Conservation (phyloP, 1,140 invertebrate genomes). For the Laupala kohalensis region DNA sequence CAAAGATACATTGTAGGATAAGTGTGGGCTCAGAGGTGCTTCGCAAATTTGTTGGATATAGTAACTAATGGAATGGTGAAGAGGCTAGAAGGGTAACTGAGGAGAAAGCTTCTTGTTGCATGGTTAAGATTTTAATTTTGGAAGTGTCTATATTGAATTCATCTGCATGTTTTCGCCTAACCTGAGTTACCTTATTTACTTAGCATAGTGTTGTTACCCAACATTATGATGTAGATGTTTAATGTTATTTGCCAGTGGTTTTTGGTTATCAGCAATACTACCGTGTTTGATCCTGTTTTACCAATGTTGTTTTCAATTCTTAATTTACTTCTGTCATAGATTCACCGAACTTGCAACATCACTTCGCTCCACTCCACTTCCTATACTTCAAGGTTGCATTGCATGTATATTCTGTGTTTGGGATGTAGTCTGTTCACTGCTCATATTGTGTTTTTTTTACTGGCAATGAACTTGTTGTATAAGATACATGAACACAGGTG, state of each 20-base stretch:
- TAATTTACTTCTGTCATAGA: background rate
- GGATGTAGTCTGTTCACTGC: background rate
- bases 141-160: background rate
- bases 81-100: too few species aligned
- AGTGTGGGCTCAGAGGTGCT: too few species aligned
- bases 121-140: background rate
- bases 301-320: background rate
- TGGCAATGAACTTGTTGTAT: background rate
- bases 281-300: background rate
- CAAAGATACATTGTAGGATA: too few species aligned
- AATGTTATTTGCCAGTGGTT: background rate
- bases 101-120: too few species aligned
- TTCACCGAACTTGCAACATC: background rate
- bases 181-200: background rate
- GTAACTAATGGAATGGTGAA: too few species aligned
- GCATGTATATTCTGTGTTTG: background rate
- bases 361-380: background rate
- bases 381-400: background rate
- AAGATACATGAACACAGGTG: background rate
- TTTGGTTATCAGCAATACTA: background rate
- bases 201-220: background rate
- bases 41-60: too few species aligned
- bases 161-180: background rate
- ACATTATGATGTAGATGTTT: background rate
- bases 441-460: background rate